These are phyloP conservation scores for Epinephelus moara DNA, from an alignment of 2,113 vertebrate species.

Conservation along the genomic window DNA sequence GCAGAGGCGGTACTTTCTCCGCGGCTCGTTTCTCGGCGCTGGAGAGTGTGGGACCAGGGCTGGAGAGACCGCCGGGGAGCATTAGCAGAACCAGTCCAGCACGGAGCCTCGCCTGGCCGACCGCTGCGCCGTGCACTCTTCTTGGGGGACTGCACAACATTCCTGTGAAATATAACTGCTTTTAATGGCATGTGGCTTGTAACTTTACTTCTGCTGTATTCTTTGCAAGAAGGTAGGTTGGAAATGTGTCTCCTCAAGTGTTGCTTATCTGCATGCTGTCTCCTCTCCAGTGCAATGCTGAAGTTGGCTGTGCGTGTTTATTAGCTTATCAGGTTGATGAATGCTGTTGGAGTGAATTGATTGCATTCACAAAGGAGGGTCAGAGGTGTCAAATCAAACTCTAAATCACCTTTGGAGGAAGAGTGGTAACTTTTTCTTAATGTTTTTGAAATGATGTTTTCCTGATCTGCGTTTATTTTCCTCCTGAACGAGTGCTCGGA, in stretches of 20 bases:
- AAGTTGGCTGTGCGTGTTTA: constrained; percentile 64
- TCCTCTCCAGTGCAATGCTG: constrained; percentile 19
- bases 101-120: constrained; percentile 86
- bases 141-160: constrained; percentile 91
- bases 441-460: constrained; percentile 42
- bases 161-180: constrained; percentile 92
- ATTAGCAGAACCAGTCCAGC: constrained; percentile 84
- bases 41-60: constrained; percentile 86
- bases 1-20: constrained; percentile 89
- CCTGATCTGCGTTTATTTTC: constrained; percentile 1
- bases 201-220: constrained; percentile 99
- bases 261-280: constrained; percentile 60
- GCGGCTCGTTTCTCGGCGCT: constrained; percentile 82
- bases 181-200: constrained; percentile 99
- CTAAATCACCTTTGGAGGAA: constrained; percentile 10
- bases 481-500: constrained; percentile 8
- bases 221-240: constrained; percentile 93
- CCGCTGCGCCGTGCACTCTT: constrained; percentile 88
- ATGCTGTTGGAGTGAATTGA: constrained; percentile 13
- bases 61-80: constrained; percentile 86
- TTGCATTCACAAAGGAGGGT: not conserved
- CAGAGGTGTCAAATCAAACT: constrained; percentile 37
- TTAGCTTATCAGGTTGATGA: constrained; percentile 10
- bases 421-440: constrained; percentile 71
- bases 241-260: constrained; percentile 35